Evolutionary conservation across 2,113 vertebrate species (phyloP).

Genomic region (Pseudorectes ferrugineus): DNA sequence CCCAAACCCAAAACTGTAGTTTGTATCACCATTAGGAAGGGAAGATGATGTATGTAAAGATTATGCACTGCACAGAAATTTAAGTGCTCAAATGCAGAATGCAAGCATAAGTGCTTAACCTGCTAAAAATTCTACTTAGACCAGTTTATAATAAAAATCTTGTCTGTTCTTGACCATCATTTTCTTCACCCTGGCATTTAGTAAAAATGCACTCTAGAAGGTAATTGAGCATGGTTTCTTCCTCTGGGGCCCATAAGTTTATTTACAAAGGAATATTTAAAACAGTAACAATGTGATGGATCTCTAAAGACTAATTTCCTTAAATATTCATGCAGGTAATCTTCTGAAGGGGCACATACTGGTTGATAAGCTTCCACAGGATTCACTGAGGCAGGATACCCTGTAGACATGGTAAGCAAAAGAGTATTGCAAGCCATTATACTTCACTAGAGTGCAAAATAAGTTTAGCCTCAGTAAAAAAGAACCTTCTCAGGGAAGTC

Average conservation of each 20-base stretch:
- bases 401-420: neutral
- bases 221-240: conserved; percentile 44
- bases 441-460: neutral
- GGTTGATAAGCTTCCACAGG: neutral
- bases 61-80: neutral
- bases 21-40: neutral
- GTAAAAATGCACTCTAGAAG: neutral
- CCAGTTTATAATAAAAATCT: neutral
- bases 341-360: neutral
- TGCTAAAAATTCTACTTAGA: conserved; percentile 32
- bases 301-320: conserved; percentile 32
- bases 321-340: conserved; percentile 26
- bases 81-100: neutral
- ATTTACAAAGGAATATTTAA: conserved; percentile 56
- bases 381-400: neutral
- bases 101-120: neutral
- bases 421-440: neutral
- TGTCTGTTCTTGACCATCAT: neutral
- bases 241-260: neutral
- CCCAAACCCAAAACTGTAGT: neutral
- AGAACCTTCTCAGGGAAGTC: neutral
- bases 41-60: conserved; percentile 9
- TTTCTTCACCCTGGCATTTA: conserved; percentile 34
- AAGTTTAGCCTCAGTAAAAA: neutral
- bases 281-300: neutral